Conservation (phyloP, 2,797 vertebrate species). For the Crenuchus spilurus region DNA sequence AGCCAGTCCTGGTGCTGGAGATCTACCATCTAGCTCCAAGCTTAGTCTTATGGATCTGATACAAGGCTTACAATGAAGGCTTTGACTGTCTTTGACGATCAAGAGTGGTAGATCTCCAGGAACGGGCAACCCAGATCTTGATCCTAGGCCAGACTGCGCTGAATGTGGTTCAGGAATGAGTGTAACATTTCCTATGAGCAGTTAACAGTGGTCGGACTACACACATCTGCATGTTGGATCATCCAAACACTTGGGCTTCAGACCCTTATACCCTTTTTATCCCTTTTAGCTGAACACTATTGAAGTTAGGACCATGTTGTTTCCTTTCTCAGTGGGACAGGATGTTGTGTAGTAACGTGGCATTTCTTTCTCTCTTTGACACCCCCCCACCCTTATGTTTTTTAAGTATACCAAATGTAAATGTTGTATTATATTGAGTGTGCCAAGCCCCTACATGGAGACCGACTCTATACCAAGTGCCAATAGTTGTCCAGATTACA, state of each 20-base stretch:
- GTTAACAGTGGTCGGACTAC: constrained; percentile 19
- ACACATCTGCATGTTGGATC: constrained; percentile 39
- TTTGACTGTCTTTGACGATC: too few species aligned
- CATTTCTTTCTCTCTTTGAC: constrained; percentile 47
- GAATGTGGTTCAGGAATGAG: not conserved
- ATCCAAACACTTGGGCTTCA: constrained; percentile 54
- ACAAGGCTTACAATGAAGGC: too few species aligned
- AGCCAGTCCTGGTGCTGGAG: too few species aligned
- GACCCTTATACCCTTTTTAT: constrained; percentile 33
- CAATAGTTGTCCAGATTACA: constrained; percentile 83
- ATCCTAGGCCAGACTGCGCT: not conserved
- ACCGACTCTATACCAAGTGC: constrained; percentile 88
- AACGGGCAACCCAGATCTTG: too few species aligned
- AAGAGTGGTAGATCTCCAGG: too few species aligned
- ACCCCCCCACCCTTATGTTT: constrained; percentile 59
- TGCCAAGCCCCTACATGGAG: constrained; percentile 88
- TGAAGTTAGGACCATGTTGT: constrained; percentile 71
- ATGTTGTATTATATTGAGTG: constrained; percentile 86
- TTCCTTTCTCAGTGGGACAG: constrained; percentile 59
- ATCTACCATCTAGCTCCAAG: too few species aligned
- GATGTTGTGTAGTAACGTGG: constrained; percentile 76
- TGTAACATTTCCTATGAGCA: constrained; percentile 12
- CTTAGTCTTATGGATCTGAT: too few species aligned
- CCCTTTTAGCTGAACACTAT: constrained; percentile 66
- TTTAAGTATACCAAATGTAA: constrained; percentile 81